Conservation (phyloP, 2,113 vertebrate genomes). For the Passer domesticus region DNA sequence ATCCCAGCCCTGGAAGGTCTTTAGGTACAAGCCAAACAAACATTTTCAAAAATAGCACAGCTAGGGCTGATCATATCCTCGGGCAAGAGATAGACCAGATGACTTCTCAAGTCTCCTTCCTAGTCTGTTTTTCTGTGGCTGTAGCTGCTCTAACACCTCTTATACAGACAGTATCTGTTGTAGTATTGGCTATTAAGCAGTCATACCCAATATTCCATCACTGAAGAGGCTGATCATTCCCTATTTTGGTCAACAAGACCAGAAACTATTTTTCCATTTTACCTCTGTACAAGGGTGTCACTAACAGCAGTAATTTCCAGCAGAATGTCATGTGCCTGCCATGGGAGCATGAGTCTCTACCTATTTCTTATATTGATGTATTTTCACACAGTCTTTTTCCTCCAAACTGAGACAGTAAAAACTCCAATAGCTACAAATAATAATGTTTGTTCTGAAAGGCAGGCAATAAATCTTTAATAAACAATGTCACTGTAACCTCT, state of each 20-base stretch:
- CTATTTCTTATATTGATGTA: neutral
- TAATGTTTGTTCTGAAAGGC: constrained; percentile 51
- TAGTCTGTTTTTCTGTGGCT: neutral
- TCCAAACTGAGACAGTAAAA: neutral
- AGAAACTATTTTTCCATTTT: neutral
- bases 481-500: constrained; percentile 20
- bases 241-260: neutral
- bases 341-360: neutral
- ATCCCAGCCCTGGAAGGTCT: neutral
- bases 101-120: neutral
- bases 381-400: neutral
- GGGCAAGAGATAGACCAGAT: neutral
- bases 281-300: neutral
- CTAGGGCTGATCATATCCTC: neutral
- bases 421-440: neutral
- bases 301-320: neutral
- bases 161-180: neutral
- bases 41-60: neutral
- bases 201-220: neutral
- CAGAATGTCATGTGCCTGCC: neutral
- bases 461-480: constrained; percentile 1
- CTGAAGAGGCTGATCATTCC: neutral
- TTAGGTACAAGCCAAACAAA: neutral
- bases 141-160: neutral
- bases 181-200: neutral